Evolutionary conservation across 2,888 invertebrate genomes (phyloP).

Genomic region (Thymelicus sylvestris): DNA sequence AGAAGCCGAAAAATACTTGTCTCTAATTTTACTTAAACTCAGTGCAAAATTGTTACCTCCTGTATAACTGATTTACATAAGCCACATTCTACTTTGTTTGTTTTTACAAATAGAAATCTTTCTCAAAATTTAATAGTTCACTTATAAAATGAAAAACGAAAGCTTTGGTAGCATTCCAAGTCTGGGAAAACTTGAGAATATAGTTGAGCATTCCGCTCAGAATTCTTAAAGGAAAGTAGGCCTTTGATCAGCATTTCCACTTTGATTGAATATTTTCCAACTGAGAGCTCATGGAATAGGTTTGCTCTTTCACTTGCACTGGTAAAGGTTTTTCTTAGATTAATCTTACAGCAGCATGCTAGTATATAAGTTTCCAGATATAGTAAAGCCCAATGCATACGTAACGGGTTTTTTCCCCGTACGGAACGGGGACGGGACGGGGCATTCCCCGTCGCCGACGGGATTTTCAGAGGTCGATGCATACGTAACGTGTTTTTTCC

Average conservation of each 20-base stretch:
- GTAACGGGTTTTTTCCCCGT: too few species aligned
- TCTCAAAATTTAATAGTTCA: conserved; percentile 17
- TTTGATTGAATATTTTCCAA: conserved; percentile 36
- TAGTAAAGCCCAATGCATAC: too few species aligned
- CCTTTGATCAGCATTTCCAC: conserved; percentile 31
- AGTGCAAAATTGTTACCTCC: too few species aligned
- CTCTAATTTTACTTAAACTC: too few species aligned
- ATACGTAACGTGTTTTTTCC: too few species aligned
- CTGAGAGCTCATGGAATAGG: conserved; percentile 26
- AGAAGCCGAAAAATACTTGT: too few species aligned
- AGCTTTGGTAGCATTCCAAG: conserved; percentile 28
- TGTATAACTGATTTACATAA: background rate
- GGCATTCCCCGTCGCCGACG: too few species aligned
- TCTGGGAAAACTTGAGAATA: conserved; percentile 24
- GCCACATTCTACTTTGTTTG: conserved; percentile 4
- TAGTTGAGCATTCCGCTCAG: conserved; percentile 17
- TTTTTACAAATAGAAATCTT: background rate
- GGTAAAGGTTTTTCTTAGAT: background rate
- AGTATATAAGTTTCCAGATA: background rate
- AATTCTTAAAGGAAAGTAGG: conserved; percentile 32
- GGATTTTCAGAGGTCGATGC: too few species aligned
- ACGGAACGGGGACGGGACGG: too few species aligned
- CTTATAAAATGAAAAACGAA: conserved; percentile 11
- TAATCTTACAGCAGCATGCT: background rate
- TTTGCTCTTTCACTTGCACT: conserved; percentile 22